Evolutionary conservation across 2,888 invertebrate genomes (phyloP), one percentile per base, ranked within the genome.

Genomic region (Busseola fusca): DNA sequence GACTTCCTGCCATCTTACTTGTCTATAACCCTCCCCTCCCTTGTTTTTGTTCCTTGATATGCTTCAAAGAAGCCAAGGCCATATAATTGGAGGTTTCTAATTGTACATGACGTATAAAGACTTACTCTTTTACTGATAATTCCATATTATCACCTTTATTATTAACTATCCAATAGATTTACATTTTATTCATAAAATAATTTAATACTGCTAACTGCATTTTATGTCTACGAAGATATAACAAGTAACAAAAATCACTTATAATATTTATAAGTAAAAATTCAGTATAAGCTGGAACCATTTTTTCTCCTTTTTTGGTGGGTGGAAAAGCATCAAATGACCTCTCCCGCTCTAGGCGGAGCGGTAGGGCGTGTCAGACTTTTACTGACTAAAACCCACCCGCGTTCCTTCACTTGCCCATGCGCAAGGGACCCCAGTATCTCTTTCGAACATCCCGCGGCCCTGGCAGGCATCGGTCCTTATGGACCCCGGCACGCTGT

Each of bases 121-220:
- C n/a, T n/a, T 34, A 34, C 34, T 34, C 34, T 34, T 34, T 34
- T 34, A 34, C 5, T 34, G 6, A 34, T 34, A 4, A n/a, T 69
- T 63, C 69, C 10, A 66, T 60, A 34, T 25, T 30, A 60, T 65
- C 56, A 74, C 48, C 27, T n/a, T 73, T 73, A 82, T 74, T 74
- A 73, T 69, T 70, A 67, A 75, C 69, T 74, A 71, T 16, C 34
- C 42, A 65, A 75, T 60, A 66, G 25, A 68, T 60, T 72, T 18
- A 62, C 59, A 77, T 70, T 45, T 30, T 42, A 69, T 56, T 40
- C 42, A 69, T 71, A 63, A 59, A 52, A 73, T 67, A 50, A 68
- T 64, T 60, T 45, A 75, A 66, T 70, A 79, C 64, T 82, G 66
- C 58, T 21, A 74, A 74, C 58, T 78, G 67, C 62, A 64, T 68